phyloP scores from a whole-genome alignment of 2,888 invertebrate genomes.

The Cantharis rufa region DNA sequence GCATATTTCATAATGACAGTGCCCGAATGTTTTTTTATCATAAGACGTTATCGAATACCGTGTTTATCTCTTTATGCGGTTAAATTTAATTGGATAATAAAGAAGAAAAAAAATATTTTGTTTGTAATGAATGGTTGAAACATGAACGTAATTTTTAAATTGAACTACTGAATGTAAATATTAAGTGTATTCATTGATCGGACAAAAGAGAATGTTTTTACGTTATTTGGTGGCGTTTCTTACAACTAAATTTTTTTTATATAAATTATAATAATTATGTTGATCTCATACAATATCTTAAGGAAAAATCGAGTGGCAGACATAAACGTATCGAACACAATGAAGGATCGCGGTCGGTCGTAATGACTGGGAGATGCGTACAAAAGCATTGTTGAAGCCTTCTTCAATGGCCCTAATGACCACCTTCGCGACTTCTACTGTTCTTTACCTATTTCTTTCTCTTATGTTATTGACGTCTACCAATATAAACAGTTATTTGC shows the following conservation, averaged over 20 bases:
- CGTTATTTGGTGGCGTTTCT: slow-evolving; percentile 6
- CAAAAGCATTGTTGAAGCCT: slow-evolving; percentile 35
- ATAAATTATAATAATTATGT: slow-evolving; percentile 28
- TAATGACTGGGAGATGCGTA: slow-evolving; percentile 41
- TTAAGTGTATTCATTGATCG: slow-evolving; percentile 13
- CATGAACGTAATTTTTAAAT: slow-evolving; percentile 4
- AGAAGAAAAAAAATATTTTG: background rate
- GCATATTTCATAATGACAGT: background rate
- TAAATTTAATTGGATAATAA: background rate
- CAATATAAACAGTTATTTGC: slow-evolving; percentile 36
- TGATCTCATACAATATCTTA: slow-evolving; percentile 22
- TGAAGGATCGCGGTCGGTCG: slow-evolving; percentile 29
- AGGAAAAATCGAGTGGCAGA: slow-evolving; percentile 25
- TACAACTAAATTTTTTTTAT: slow-evolving; percentile 17
- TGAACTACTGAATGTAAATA: slow-evolving; percentile 12
- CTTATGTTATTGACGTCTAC: slow-evolving; percentile 26
- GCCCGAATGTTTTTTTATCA: background rate
- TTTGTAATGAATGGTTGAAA: slow-evolving; percentile 14
- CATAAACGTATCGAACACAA: slow-evolving; percentile 28
- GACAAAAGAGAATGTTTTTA: slow-evolving; percentile 13
- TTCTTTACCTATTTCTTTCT: slow-evolving; percentile 29
- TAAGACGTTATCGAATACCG: background rate
- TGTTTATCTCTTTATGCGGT: background rate
- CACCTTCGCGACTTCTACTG: slow-evolving; percentile 37
- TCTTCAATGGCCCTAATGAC: slow-evolving; percentile 44